These are phyloP conservation scores for Ciconia nigra DNA, from an alignment of 2,797 vertebrate species.

Conservation along the genomic window DNA sequence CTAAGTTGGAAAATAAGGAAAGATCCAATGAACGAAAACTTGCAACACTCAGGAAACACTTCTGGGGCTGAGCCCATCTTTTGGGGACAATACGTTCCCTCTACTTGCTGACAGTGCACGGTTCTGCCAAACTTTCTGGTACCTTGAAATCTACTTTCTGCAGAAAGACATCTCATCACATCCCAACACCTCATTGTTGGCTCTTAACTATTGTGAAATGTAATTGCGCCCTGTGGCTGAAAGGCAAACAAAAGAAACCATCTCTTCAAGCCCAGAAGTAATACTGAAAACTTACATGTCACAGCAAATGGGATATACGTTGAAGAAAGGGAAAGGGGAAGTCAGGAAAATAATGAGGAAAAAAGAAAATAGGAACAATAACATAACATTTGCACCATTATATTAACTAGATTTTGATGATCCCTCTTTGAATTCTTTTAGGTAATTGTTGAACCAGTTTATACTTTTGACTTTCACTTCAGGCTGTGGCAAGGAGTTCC, in stretches of 20 bases:
- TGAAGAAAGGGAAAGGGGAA: background rate
- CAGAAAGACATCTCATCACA: background rate
- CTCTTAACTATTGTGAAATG: background rate
- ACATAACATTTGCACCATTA: background rate
- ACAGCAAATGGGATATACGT: background rate
- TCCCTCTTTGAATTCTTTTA: background rate
- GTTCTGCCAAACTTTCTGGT: background rate
- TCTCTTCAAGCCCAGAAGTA: background rate
- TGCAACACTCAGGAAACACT: background rate
- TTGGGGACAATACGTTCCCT: background rate
- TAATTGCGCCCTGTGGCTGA: background rate
- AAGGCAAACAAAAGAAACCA: background rate
- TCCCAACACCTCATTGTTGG: background rate
- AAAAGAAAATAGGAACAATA: background rate
- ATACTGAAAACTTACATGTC: background rate
- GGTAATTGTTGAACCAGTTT: background rate
- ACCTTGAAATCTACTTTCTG: background rate
- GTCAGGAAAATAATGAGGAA: background rate
- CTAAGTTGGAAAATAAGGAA: background rate
- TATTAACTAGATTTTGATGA: background rate
- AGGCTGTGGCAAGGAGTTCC: background rate
- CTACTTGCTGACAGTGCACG: background rate
- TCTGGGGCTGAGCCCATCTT: background rate
- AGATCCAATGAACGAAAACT: background rate
- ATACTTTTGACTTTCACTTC: background rate